phyloP scores from a whole-genome alignment of 1,140 invertebrate genomes.

The Drosophila bocqueti region DNA sequence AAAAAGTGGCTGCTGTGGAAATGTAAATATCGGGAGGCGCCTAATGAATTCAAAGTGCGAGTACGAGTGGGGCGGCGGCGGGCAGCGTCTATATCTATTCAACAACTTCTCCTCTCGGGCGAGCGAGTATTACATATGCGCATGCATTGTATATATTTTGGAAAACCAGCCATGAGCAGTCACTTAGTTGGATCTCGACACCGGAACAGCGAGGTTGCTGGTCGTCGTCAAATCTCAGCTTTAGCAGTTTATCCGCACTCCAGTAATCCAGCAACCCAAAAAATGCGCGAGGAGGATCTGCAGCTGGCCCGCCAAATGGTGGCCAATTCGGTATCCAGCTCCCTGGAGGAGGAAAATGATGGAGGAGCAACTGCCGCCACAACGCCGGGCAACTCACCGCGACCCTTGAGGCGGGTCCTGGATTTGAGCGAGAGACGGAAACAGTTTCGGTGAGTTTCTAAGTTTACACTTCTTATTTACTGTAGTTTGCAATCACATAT shows the following conservation, averaged over 20 bases:
- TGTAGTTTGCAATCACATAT: too few species aligned
- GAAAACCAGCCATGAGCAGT: slow-evolving; percentile 51
- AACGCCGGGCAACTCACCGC: slow-evolving; percentile 86
- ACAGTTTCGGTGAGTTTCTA: slow-evolving; percentile 86
- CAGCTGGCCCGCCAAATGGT: slow-evolving; percentile 88
- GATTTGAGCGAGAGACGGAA: slow-evolving; percentile 86
- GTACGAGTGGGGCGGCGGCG: slow-evolving; percentile 40
- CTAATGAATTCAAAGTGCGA: slow-evolving; percentile 77
- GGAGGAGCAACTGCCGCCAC: slow-evolving; percentile 4
- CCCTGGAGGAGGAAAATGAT: slow-evolving; percentile 72
- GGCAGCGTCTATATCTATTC: slow-evolving; percentile 12
- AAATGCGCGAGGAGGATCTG: slow-evolving; percentile 89
- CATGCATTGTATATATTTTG: slow-evolving; percentile 74
- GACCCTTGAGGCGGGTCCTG: slow-evolving; percentile 85
- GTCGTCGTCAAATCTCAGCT: slow-evolving; percentile 18
- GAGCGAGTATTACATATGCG: slow-evolving; percentile 47
- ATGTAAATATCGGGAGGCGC: slow-evolving; percentile 46
- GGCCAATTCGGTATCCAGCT: slow-evolving; percentile 86
- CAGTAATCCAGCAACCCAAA: neutral
- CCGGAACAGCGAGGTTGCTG: slow-evolving; percentile 47
- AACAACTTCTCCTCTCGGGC: slow-evolving; percentile 25
- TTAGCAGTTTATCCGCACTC: neutral
- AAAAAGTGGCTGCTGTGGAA: slow-evolving; percentile 57
- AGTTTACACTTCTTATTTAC: too few species aligned
- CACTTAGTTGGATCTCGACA: slow-evolving; percentile 65